Evolutionary conservation across 2,797 vertebrate genomes (phyloP), one percentile per base, ranked within the genome.

Genomic region (Lepilemur ruficaudatus): DNA sequence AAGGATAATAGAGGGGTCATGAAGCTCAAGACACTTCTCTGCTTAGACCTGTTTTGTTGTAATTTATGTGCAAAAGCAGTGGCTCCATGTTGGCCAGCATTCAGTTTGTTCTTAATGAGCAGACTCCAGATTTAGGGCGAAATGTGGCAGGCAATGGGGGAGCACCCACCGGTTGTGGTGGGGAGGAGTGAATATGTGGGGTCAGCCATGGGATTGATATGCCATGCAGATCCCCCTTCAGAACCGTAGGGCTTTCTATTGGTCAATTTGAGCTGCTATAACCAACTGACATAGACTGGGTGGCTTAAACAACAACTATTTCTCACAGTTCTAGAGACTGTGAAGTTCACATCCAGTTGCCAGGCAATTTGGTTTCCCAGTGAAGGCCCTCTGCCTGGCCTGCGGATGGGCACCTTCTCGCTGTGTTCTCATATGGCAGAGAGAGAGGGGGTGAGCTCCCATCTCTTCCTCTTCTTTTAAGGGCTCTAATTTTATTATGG

Each of bases 201-300:
- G 2, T 18, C 18, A 52, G 52, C 18, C 17, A 52, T 52, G 1
- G 9, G 25, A 76, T 0, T 23, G 50, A 30, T 10, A 14, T 25
- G 35, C 1, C 8, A 50, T 0, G 0, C 20, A 12, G 35, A 78
- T 61, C 10, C 4, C 10, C n/a, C 22, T 79, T 55, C 1, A 32
- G 50, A 8, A 79, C 28, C 38, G 32, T 52, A 15, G 12, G 25
- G 23, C 7, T 7, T 59, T 38, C 28, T 18, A 5, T 48, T 38
- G 38, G 32, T 43, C 38, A 35, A 22, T 6, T 79, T 59, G 12
- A 25, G n/a, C 20, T 65, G 35, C 25, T 43, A 0, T 61, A 76
- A 52, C 35, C 75, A 41, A 41, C 52, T 14, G 1, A 15, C 32
- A 48, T 9, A 32, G 52, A 22, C 30, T 38, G 55, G 2, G 20